Base-by-base conservation (phyloP, 2,888 invertebrate genomes). In the Heteromurus nitidus region DNA sequence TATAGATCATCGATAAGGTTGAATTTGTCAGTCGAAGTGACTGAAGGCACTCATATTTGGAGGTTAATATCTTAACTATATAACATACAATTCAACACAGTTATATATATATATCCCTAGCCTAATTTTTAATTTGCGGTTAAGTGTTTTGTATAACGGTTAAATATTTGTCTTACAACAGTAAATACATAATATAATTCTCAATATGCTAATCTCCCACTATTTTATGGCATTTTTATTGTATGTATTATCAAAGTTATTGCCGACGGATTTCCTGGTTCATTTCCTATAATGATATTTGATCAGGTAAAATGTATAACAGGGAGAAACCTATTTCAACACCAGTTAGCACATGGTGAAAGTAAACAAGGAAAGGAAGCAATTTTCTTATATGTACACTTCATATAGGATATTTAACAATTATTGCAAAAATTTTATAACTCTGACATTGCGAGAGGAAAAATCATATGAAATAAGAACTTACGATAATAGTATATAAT, bases 191-290 rank as follows among this genome's bases (percentile, higher is more conserved):
- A 36, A 64, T 36, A 31, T 36, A 7, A 9, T 31, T 24, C 5
- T 36, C 36, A 9, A 53, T 22, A 53, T 24, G 20, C 47, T 47
- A 47, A 36, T 36, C 36, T 36, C 5, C 13, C 13, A 9, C 36
- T 36, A 36, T 36, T 36, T 36, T 36, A 36, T 36, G 36, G 36
- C 53, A 53, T 64, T 42, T 44, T 73, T 73, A 65, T 74, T 36
- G 44, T 28, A n/a, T 44, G 26, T 77, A 69, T 76, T 77, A 77
- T 77, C 76, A 60, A 24, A 58, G 9, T 68, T 77, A 69, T 77
- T 77, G 76, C 76, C 68, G 76, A 77, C 76, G 76, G 76, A 77
- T 77, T 68, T 76, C 68, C 76, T 76, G 76, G 76, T 76, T 68
- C 42, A 60, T 67, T 75, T 42, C 60, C 20, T 64, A 3, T 47